These are phyloP conservation scores for Hirudo medicinalis DNA, from an alignment of 1,140 invertebrate genomes.

Conservation along the genomic window DNA sequence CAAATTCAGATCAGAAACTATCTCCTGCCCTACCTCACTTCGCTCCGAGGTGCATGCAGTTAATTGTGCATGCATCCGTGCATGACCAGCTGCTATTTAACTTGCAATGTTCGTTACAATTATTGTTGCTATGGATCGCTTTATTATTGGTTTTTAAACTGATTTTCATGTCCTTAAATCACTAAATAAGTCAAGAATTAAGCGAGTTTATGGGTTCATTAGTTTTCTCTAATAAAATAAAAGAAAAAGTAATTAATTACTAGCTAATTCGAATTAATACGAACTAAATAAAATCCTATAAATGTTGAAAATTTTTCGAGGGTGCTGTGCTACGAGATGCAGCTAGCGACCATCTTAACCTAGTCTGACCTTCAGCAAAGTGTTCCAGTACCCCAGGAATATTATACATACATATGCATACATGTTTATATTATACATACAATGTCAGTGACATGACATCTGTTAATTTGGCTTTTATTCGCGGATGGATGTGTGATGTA, in stretches of 20 bases:
- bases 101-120: too few species aligned
- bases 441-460: conserved; percentile 36
- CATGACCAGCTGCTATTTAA: too few species aligned
- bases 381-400: conserved; percentile 91
- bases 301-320: neutral
- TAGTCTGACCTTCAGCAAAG: conserved; percentile 75
- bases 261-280: too few species aligned
- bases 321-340: conserved; percentile 18
- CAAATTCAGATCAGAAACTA: conserved; percentile 30
- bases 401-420: conserved; percentile 87
- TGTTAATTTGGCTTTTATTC: neutral
- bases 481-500: too few species aligned
- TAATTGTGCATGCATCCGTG: too few species aligned
- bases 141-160: too few species aligned
- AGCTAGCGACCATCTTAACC: conserved; percentile 20
- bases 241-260: neutral
- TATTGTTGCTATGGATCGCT: too few species aligned
- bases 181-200: too few species aligned
- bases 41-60: conserved; percentile 69
- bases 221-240: too few species aligned
- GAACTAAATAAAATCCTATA: too few species aligned
- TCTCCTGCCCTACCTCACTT: conserved; percentile 74
- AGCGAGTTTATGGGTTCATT: too few species aligned
- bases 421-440: conserved; percentile 87
- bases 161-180: too few species aligned